These are phyloP conservation scores for Struthidea cinerea DNA, from an alignment of 2,113 vertebrate species.

Conservation along the genomic window DNA sequence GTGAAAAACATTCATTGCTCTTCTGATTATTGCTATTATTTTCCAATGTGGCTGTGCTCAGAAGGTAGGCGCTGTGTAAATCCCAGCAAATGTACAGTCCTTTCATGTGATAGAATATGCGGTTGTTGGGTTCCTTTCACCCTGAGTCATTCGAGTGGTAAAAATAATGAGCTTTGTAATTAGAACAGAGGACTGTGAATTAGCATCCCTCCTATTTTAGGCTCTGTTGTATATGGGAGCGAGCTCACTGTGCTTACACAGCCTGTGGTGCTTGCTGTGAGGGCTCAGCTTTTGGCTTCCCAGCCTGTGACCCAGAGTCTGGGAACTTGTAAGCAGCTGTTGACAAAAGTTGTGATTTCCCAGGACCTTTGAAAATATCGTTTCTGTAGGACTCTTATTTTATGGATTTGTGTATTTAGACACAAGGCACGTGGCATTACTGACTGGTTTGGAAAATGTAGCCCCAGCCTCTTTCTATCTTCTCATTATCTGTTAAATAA, in stretches of 20 bases:
- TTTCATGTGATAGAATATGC: neutral
- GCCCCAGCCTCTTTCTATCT: neutral
- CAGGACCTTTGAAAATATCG: rapidly evolving
- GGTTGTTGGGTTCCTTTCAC: neutral
- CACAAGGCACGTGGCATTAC: neutral
- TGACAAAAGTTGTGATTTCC: neutral
- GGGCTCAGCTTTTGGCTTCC: neutral
- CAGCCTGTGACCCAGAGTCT: neutral
- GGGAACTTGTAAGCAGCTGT: neutral
- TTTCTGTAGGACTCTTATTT: neutral
- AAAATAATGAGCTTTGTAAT: slow-evolving; percentile 37
- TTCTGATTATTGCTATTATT: neutral
- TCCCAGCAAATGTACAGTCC: neutral
- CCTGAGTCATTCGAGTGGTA: neutral
- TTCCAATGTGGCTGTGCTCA: neutral
- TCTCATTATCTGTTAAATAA: slow-evolving; percentile 54
- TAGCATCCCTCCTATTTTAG: neutral
- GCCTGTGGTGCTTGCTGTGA: neutral
- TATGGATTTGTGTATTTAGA: neutral
- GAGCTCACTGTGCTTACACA: neutral
- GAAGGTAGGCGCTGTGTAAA: neutral
- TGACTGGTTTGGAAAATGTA: slow-evolving; percentile 3
- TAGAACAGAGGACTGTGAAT: neutral
- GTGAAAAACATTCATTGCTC: neutral
- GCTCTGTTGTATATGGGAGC: neutral